Percentiles rank a stretch among this genome's conserved stretches.
Evolutionary conservation across 2,888 invertebrate genomes (phyloP).

Genomic region (Eustalomyia histrio): DNA sequence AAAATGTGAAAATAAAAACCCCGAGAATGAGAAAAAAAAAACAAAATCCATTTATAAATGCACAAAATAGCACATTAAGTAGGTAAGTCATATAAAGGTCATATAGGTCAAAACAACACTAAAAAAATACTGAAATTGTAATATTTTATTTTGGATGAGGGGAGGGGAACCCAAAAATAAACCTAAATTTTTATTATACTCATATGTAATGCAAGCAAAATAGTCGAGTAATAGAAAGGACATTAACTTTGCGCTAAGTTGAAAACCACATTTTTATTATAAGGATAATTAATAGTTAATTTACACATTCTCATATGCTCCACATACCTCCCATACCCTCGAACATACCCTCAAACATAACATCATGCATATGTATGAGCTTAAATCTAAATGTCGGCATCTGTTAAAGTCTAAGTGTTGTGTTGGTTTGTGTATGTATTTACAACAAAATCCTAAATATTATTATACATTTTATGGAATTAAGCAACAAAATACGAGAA

Average conservation of each 20-base stretch:
- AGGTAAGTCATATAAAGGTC: slow-evolving; percentile 62
- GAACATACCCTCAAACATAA: slow-evolving; percentile 19
- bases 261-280: slow-evolving; percentile 58
- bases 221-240: slow-evolving; percentile 58
- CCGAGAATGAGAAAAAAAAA: not conserved
- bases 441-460: slow-evolving; percentile 43
- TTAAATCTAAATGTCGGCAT: not conserved
- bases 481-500: slow-evolving; percentile 44
- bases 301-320: slow-evolving; percentile 17
- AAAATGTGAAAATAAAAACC: slow-evolving; percentile 68
- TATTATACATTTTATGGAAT: slow-evolving; percentile 51
- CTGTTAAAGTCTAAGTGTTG: not conserved
- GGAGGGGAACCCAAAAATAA: slow-evolving; percentile 3
- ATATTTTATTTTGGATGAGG: slow-evolving; percentile 21
- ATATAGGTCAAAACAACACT: slow-evolving; percentile 52
- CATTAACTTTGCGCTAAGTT: slow-evolving; percentile 61
- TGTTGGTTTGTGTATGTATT: not conserved
- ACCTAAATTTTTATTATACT: slow-evolving; percentile 49
- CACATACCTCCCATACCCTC: too few species aligned
- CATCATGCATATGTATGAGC: slow-evolving; percentile 34
- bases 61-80: slow-evolving; percentile 33
- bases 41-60: not conserved
- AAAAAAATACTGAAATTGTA: slow-evolving; percentile 42
- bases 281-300: slow-evolving; percentile 57
- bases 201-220: not conserved